These are phyloP conservation scores for Bergia puertoricense DNA, from an alignment of 92 coral and sea anemone species.

Conservation along the genomic window DNA sequence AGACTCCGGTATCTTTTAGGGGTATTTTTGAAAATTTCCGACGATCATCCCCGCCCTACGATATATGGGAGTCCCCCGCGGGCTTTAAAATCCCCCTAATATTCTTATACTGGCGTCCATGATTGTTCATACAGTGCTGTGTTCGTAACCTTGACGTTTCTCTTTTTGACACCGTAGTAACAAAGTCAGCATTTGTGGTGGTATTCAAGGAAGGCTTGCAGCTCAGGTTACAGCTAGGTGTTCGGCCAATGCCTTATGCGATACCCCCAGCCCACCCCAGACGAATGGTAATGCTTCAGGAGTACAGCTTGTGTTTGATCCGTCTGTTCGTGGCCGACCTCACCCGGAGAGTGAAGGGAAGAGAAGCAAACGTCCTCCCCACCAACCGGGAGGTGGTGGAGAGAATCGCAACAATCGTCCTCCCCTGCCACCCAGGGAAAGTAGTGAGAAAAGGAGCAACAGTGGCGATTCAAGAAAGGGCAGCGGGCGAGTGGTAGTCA, in stretches of 20 bases:
- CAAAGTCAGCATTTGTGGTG: not conserved
- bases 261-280: not conserved
- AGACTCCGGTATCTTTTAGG: too few relatives aligned
- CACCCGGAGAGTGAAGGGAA: slow-evolving; percentile 40
- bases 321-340: slow-evolving; percentile 37
- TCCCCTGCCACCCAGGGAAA: slow-evolving; percentile 58
- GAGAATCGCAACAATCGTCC: slow-evolving; percentile 30
- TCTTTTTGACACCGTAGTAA: not conserved
- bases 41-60: too few relatives aligned
- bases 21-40: too few relatives aligned
- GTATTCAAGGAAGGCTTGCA: not conserved
- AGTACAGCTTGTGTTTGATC: slow-evolving; percentile 45
- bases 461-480: slow-evolving; percentile 58
- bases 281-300: slow-evolving; percentile 4
- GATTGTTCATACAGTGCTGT: not conserved
- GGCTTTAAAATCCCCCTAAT: too few relatives aligned
- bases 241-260: not conserved
- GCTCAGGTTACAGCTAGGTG: not conserved
- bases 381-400: slow-evolving; percentile 25
- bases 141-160: not conserved
- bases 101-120: too few relatives aligned
- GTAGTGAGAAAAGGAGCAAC: slow-evolving; percentile 42
- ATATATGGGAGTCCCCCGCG: too few relatives aligned
- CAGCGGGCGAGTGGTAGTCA: slow-evolving; percentile 13
- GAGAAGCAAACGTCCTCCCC: slow-evolving; percentile 40